A percentile compares a stretch with the other conserved stretches of the same genome.
phyloP scores from a whole-genome alignment of 2,113 vertebrate genomes.

The Lethenteron reissneri region DNA sequence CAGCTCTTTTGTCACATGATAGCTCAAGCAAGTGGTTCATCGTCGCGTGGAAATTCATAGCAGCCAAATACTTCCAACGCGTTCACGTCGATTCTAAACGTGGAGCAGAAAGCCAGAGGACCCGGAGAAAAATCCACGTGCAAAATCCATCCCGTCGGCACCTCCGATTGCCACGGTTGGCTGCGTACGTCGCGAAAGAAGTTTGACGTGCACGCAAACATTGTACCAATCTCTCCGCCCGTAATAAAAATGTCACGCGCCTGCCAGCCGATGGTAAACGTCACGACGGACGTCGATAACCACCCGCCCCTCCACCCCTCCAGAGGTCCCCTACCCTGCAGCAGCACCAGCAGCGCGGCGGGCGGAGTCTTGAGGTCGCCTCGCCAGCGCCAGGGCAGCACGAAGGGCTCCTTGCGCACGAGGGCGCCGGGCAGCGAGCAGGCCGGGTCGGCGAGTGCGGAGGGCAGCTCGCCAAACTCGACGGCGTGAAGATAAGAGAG shows the following conservation, averaged over 20 bases:
- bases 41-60: no score
- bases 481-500: conserved; percentile 62
- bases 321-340: conserved; percentile 35
- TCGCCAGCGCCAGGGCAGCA: conserved; percentile 48
- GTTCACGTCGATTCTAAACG: no score
- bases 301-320: background rate
- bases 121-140: no score
- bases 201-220: no score
- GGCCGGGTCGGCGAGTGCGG: conserved; percentile 43
- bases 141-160: no score
- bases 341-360: conserved; percentile 38
- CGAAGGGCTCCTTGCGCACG: conserved; percentile 42
- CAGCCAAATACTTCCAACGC: no score
- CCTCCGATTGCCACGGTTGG: no score
- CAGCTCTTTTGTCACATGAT: no score
- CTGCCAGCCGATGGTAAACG: background rate
- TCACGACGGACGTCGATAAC: background rate
- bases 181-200: background rate
- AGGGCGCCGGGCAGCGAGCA: conserved; percentile 46
- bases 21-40: no score
- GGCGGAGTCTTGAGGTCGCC: conserved; percentile 39
- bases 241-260: background rate
- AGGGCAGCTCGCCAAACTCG: conserved; percentile 53
- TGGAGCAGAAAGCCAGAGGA: no score
- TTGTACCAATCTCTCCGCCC: no score